Evolutionary conservation across 2,888 invertebrate species (phyloP).

Genomic region (Erebia ligea): DNA sequence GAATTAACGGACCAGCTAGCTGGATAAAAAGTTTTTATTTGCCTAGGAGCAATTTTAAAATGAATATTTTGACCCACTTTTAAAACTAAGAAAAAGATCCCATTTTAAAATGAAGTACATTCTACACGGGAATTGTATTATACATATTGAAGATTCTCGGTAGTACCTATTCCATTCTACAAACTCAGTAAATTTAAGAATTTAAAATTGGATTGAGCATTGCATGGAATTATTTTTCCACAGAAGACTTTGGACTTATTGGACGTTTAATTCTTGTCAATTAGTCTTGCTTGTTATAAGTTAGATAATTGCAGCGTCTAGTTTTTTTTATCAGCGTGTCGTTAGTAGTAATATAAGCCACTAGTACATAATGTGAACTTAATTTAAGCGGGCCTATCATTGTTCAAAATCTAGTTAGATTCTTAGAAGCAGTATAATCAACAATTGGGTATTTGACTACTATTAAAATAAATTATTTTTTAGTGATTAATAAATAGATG

Average conservation of each 20-base stretch:
- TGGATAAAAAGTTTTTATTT: slow-evolving; percentile 21
- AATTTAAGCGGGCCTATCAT: too few relatives aligned
- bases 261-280: not conserved
- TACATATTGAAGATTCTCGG: not conserved
- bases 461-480: too few relatives aligned
- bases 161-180: not conserved
- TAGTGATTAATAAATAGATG: too few relatives aligned
- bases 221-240: not conserved
- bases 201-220: not conserved
- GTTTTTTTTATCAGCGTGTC: too few relatives aligned
- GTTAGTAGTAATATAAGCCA: too few relatives aligned
- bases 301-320: too few relatives aligned
- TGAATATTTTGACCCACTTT: slow-evolving; percentile 26
- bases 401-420: too few relatives aligned
- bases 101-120: slow-evolving; percentile 9
- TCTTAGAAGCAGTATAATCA: too few relatives aligned
- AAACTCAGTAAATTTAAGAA: not conserved
- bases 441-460: too few relatives aligned
- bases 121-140: not conserved
- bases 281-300: too few relatives aligned
- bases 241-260: not conserved
- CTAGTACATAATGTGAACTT: too few relatives aligned
- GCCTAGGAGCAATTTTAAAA: slow-evolving; percentile 20
- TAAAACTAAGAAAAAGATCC: slow-evolving; percentile 16
- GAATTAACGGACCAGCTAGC: slow-evolving; percentile 16